phyloP scores from a whole-genome alignment of 1,140 invertebrate species.

The Caenorhabditis latens region DNA sequence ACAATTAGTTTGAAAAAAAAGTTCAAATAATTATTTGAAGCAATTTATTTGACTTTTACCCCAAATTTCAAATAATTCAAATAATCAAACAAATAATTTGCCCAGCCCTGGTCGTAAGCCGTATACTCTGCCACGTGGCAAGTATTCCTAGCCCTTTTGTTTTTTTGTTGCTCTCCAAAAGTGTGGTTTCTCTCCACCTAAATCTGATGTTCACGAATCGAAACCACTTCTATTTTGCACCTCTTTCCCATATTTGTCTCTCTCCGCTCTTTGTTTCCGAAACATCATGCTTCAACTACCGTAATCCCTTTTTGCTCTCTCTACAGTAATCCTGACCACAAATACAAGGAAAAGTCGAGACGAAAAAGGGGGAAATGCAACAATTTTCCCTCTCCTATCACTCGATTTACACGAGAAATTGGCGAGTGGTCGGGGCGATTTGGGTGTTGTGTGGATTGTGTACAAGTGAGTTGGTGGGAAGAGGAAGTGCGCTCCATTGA shows the following conservation, averaged over 20 bases:
- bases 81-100: too few relatives aligned
- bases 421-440: slow-evolving; percentile 62
- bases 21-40: too few relatives aligned
- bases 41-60: too few relatives aligned
- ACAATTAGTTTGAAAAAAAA: too few relatives aligned
- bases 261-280: slow-evolving; percentile 1
- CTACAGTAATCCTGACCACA: slow-evolving; percentile 9
- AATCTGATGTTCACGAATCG: not conserved
- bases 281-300: slow-evolving; percentile 15
- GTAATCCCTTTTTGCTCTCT: not conserved
- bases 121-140: too few relatives aligned
- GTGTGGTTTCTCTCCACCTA: too few relatives aligned
- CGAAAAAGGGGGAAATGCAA: slow-evolving; percentile 38
- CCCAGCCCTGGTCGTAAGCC: too few relatives aligned
- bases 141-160: too few relatives aligned
- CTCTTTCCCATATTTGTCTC: not conserved
- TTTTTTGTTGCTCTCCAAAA: too few relatives aligned
- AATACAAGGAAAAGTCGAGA: not conserved
- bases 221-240: not conserved
- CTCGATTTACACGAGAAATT: slow-evolving; percentile 61
- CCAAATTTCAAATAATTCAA: too few relatives aligned
- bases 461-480: slow-evolving; percentile 53
- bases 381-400: slow-evolving; percentile 64
- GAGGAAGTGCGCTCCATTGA: not conserved
- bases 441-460: slow-evolving; percentile 66